Conservation (phyloP, 2,113 vertebrate genomes). For the Antennarius striatus region DNA sequence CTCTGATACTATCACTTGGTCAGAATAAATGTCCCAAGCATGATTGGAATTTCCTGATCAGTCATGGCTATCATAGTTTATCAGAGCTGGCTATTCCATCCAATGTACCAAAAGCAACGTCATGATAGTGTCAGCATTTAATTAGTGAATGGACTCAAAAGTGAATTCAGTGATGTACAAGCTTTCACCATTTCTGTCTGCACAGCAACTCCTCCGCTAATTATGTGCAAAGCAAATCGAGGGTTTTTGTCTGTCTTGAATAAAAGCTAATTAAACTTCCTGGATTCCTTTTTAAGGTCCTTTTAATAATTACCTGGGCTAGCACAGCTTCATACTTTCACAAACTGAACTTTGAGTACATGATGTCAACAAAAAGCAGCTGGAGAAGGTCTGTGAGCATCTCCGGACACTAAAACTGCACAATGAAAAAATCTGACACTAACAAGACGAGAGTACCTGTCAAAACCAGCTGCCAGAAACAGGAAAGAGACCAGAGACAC, state of each 20-base stretch:
- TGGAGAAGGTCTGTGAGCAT: conserved; percentile 10
- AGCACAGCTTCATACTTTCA: too few relatives aligned
- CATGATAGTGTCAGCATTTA: neutral
- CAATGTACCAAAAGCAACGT: neutral
- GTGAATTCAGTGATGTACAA: conserved; percentile 3
- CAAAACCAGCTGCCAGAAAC: neutral
- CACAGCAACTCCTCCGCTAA: conserved; percentile 8
- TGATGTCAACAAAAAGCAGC: conserved; percentile 19
- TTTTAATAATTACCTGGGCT: neutral
- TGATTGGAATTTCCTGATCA: neutral
- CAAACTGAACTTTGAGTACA: too few relatives aligned
- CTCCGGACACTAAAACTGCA: conserved; percentile 6
- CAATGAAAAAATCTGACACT: conserved; percentile 6
- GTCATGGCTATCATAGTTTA: neutral
- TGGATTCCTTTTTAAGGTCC: neutral
- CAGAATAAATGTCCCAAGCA: neutral
- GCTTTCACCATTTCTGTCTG: neutral
- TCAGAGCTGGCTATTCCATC: neutral
- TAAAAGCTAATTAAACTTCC: conserved; percentile 20
- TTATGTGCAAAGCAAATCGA: conserved; percentile 1
- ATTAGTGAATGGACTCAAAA: conserved; percentile 1
- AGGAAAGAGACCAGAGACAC: conserved; percentile 5
- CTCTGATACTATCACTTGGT: too few relatives aligned
- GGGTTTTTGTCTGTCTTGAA: too few relatives aligned
- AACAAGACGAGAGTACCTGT: conserved; percentile 12